Percentiles rank a stretch among this genome's conserved stretches.
These are phyloP conservation scores for Chloroceryle amazona DNA, from an alignment of 2,797 vertebrate genomes.

Conservation along the genomic window DNA sequence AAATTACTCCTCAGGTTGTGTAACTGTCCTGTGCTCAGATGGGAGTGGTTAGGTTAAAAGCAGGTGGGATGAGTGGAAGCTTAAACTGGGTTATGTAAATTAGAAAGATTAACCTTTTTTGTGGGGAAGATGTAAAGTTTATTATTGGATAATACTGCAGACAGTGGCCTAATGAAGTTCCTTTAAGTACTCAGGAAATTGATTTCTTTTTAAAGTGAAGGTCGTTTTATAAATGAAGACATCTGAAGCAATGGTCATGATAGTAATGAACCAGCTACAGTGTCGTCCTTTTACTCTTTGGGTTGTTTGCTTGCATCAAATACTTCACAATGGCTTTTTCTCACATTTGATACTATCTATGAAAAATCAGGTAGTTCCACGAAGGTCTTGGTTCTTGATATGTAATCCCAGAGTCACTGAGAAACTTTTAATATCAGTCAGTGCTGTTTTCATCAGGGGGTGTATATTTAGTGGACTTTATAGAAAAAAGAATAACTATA, in stretches of 20 bases:
- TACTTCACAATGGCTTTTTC: background rate
- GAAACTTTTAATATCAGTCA: background rate
- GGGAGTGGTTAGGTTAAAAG: background rate
- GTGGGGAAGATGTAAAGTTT: background rate
- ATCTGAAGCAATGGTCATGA: background rate
- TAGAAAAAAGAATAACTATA: background rate
- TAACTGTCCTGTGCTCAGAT: background rate
- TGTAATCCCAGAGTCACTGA: background rate
- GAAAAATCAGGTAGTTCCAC: background rate
- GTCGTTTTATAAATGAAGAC: background rate
- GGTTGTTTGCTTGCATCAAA: background rate
- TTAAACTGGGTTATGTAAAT: background rate
- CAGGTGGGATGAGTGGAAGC: accelerated
- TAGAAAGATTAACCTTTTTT: background rate
- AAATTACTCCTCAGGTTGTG: background rate
- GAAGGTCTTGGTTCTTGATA: background rate
- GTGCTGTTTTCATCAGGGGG: background rate
- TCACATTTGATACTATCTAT: background rate
- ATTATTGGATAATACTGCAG: background rate
- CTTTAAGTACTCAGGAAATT: background rate
- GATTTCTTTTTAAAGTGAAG: background rate
- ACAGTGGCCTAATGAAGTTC: background rate
- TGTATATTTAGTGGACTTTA: background rate
- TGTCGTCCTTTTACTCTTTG: background rate
- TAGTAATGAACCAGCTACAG: background rate